Conservation (phyloP, 2,113 vertebrate species). For the Dromas ardeola region DNA sequence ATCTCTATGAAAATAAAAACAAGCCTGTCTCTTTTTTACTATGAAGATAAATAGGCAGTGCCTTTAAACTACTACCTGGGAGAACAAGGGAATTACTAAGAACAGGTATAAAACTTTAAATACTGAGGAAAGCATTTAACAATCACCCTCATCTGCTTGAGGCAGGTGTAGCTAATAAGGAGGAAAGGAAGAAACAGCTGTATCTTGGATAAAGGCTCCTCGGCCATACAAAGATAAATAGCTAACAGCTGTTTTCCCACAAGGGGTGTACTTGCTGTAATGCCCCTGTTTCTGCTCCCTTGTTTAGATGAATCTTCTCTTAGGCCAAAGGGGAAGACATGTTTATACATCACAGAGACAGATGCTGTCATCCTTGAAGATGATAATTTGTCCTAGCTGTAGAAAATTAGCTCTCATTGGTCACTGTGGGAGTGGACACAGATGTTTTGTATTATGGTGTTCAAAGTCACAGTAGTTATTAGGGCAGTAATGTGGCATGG, state of each 20-base stretch:
- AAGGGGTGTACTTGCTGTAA: conserved; percentile 68
- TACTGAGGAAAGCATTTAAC: conserved; percentile 30
- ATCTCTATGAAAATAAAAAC: not conserved
- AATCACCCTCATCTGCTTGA: conserved; percentile 47
- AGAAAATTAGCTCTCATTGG: conserved; percentile 68
- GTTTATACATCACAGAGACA: conserved; percentile 75
- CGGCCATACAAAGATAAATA: conserved; percentile 83
- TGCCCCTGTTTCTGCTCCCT: conserved; percentile 57
- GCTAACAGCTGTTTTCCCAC: conserved; percentile 83
- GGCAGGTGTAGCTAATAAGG: conserved; percentile 76
- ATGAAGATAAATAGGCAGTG: not conserved
- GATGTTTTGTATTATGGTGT: conserved; percentile 70
- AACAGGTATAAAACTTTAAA: conserved; percentile 36
- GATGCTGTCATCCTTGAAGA: conserved; percentile 71
- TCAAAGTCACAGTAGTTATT: conserved; percentile 56
- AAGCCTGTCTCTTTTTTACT: not conserved
- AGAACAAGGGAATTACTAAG: not conserved
- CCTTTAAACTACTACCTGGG: not conserved
- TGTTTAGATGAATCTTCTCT: conserved; percentile 50
- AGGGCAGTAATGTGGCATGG: not conserved
- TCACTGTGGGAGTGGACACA: conserved; percentile 74
- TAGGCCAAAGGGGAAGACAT: conserved; percentile 65
- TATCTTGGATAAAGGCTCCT: conserved; percentile 75
- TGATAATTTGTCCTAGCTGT: conserved; percentile 63
- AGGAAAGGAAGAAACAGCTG: conserved; percentile 76